Evolutionary conservation across 92 coral and sea anemone genomes (phyloP).

Genomic region (Actinostola sp.): DNA sequence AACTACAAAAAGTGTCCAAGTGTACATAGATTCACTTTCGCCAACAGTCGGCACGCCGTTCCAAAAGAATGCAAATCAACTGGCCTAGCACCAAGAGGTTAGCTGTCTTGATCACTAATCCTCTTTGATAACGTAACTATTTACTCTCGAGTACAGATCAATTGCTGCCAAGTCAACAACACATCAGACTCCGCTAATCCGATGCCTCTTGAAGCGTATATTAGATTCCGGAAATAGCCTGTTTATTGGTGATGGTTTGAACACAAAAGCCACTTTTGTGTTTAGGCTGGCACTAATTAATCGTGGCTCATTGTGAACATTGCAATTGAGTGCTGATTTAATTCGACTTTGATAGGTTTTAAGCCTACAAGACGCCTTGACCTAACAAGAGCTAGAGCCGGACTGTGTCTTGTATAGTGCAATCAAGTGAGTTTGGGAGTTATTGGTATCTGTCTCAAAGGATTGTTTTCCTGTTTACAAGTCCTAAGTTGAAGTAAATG

Average conservation of each 20-base stretch:
- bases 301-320: conserved; percentile 23
- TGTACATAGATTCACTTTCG: too few species aligned
- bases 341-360: conserved; percentile 10
- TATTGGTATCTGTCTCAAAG: too few species aligned
- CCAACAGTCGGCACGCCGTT: too few species aligned
- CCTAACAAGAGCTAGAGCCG: neutral
- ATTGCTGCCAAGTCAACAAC: conserved; percentile 9
- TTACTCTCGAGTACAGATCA: conserved; percentile 1
- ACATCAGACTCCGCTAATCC: conserved; percentile 33
- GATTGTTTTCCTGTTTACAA: too few species aligned
- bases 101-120: conserved; percentile 7
- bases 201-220: conserved; percentile 26
- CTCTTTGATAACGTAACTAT: neutral
- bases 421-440: too few species aligned
- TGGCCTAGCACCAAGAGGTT: too few species aligned
- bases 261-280: conserved; percentile 12
- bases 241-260: conserved; percentile 37
- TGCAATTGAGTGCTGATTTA: conserved; percentile 16
- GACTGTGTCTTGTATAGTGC: too few species aligned
- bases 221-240: conserved; percentile 51
- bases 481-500: too few species aligned
- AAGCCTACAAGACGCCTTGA: conserved; percentile 11
- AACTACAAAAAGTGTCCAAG: too few species aligned
- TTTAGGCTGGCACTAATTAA: conserved; percentile 7
- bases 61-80: too few species aligned